Evolutionary conservation across 1,140 invertebrate genomes (phyloP).

Genomic region (Camponotus vicinus): DNA sequence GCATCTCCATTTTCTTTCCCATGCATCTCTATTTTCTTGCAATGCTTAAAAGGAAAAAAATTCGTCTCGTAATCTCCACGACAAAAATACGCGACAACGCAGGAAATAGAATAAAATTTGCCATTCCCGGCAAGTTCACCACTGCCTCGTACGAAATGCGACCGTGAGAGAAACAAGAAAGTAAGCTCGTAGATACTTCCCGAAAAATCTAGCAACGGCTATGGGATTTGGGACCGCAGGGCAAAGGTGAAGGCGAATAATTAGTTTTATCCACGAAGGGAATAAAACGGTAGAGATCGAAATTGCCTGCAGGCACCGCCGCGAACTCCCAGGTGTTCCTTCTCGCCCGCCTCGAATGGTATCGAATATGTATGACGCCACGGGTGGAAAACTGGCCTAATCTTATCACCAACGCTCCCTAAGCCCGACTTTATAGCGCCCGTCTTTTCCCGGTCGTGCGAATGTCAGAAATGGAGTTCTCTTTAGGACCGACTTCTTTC

Average conservation of each 20-base stretch:
- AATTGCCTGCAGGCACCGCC: conserved; percentile 48
- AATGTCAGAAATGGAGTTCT: conserved; percentile 61
- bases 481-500: conserved; percentile 29
- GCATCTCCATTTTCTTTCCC: not conserved
- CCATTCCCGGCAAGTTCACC: not conserved
- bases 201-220: conserved; percentile 27
- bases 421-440: conserved; percentile 14
- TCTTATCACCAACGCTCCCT: conserved; percentile 67
- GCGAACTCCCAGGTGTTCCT: conserved; percentile 69
- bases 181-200: conserved; percentile 12
- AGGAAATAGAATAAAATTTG: not conserved
- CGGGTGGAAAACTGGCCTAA: conserved; percentile 66
- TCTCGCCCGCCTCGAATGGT: conserved; percentile 40
- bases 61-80: not conserved
- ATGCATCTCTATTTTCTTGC: not conserved
- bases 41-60: not conserved
- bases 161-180: not conserved
- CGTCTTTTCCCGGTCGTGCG: not conserved
- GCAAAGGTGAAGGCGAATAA: conserved; percentile 43
- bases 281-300: conserved; percentile 63
- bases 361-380: conserved; percentile 75
- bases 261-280: conserved; percentile 53
- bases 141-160: not conserved
- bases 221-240: not conserved
- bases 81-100: not conserved